phyloP scores from a whole-genome alignment of 2,888 invertebrate species.

The Drosophila borborema region DNA sequence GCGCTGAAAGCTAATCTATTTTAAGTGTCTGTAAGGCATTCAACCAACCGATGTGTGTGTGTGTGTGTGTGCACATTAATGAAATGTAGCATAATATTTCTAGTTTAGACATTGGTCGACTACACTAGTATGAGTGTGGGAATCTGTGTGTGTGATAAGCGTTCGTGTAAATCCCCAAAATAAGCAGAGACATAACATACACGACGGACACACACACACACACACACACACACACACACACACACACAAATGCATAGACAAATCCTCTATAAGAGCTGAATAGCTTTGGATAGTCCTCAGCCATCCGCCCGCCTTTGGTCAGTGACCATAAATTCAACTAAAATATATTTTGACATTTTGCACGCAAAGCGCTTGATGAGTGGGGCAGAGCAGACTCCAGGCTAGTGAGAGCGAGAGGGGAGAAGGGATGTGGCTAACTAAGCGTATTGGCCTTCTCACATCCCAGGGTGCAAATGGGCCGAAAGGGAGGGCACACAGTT shows the following conservation, averaged over 20 bases:
- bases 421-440: conserved; percentile 52
- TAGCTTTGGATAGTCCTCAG: conserved; percentile 32
- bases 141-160: conserved; percentile 60
- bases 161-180: conserved; percentile 68
- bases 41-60: conserved; percentile 24
- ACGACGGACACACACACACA: conserved; percentile 21
- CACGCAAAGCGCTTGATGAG: conserved; percentile 63
- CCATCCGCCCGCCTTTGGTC: conserved; percentile 48
- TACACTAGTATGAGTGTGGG: conserved; percentile 12
- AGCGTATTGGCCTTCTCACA: conserved; percentile 57
- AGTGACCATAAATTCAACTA: conserved; percentile 77
- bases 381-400: neutral
- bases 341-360: conserved; percentile 80
- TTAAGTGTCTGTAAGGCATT: conserved; percentile 74
- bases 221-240: conserved; percentile 9
- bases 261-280: conserved; percentile 52
- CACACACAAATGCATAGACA: conserved; percentile 16
- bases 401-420: neutral
- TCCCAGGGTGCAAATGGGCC: conserved; percentile 47
- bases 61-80: conserved; percentile 42
- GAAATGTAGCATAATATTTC: conserved; percentile 77
- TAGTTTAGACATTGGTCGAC: conserved; percentile 47
- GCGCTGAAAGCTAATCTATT: conserved; percentile 77
- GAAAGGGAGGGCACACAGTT: conserved; percentile 36
- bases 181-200: conserved; percentile 59